Base-by-base conservation (phyloP, 53 echinoderm and acorn worm species). In the Hippasteria phrygiana region DNA sequence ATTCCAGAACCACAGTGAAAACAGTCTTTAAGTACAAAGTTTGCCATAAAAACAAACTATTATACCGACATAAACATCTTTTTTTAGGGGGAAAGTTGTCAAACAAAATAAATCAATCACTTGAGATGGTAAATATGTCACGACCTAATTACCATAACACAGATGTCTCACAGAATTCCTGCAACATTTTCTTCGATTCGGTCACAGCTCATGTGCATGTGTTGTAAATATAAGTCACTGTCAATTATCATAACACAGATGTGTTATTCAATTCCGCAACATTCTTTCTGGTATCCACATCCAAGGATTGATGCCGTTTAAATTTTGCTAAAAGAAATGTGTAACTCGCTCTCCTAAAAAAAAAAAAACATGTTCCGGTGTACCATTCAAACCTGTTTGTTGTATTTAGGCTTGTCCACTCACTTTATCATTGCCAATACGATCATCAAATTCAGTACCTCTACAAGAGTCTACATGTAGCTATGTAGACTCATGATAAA, bases 191-290 rank as follows among this genome's bases (percentile, higher is more conserved):
- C 16, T 35, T 12, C 3, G 32, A 59, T 38, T 48, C 16, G 48
- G 53, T 13, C 2, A 20, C 18, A 26, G 53, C 47, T 12, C 2
- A 77, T 33, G 5, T n/a, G 1, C 7, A 28, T 27, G 27, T 13
- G 31, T 32, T 46, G 48, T 75, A 50, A 50, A 78, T 59, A 78
- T 41, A n/a, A n/a, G 62, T 39, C 59, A 62, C 10, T 38, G 78
- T 39, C 10, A 56, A 78, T 78, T 39, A 78, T 39, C 35, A 24
- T 36, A 77, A 55, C 38, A 77, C 37, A 77, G 77, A 78, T 77
- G 35, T 18, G 54, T 35, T 55, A 38, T 55, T 48, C 78, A 35
- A 16, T 35, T 50, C 3, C 12, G 11, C 12, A 17, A 17, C 42
- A 54, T 54, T 54, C 54, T 9, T 41, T 36, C 54, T 55, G 6